These are phyloP conservation scores for Sebastes minor DNA, from an alignment of 2,797 vertebrate genomes.

Conservation along the genomic window DNA sequence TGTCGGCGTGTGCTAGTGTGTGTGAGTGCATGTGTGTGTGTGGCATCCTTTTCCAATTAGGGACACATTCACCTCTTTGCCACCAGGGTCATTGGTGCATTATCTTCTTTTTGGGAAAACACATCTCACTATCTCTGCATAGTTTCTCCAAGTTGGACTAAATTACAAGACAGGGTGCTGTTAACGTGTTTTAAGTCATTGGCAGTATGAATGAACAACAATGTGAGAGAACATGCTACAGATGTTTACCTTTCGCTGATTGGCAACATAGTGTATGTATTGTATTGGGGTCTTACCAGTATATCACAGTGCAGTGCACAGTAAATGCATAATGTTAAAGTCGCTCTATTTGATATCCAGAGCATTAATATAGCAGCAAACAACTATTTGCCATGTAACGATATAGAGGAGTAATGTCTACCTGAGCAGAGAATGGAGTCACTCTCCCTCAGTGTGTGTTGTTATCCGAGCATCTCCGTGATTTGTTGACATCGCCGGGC, in stretches of 20 bases:
- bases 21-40: background rate
- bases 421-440: too few species aligned
- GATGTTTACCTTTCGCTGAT: background rate
- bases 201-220: background rate
- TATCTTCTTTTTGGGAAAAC: conserved; percentile 33
- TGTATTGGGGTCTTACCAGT: background rate
- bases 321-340: background rate
- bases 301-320: background rate
- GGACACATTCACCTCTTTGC: conserved; percentile 49
- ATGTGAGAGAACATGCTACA: background rate
- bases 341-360: too few species aligned
- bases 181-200: background rate
- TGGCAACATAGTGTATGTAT: background rate
- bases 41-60: conserved; percentile 60
- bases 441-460: too few species aligned
- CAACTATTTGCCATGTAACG: too few species aligned
- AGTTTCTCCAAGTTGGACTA: background rate
- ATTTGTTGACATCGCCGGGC: too few species aligned
- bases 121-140: background rate
- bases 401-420: too few species aligned
- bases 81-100: conserved; percentile 47
- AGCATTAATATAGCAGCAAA: too few species aligned
- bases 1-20: conserved; percentile 2
- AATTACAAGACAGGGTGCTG: background rate
- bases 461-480: too few species aligned